Base-by-base conservation (phyloP, 2,888 invertebrate species). In the Scaptomyza reducta region DNA sequence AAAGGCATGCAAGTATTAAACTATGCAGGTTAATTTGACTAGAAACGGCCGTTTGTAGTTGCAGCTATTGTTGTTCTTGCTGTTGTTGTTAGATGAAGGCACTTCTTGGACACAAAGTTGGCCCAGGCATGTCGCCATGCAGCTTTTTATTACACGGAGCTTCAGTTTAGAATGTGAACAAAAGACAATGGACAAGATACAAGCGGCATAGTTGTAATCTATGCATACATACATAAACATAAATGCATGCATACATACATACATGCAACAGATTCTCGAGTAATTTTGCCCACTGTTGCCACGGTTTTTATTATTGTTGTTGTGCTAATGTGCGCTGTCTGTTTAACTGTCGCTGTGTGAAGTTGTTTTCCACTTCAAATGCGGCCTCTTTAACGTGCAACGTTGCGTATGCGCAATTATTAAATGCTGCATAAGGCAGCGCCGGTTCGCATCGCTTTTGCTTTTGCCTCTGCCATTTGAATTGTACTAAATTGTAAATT, bases 1-100 rank as follows among this genome's bases (percentile, higher is more conserved):
- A 74, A 66, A 67, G 47, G 64, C 75, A 70, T 71, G 67, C 67
- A 66, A 69, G 58, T 70, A 81, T 81, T 77, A 79, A 79, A 79
- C 87, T 87, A 87, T 87, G 79, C 72, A 84, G 79, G 81, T 87
- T 85, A 85, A 85, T 85, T 85, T 77, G 79, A 77, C 87, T 85
- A 68, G 70, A 76, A 78, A 70, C 67, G 70, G 70, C 60, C 68
- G 59, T 70, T 77, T 74, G 47, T 33, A 55, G 38, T 47, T 50
- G 14, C 22, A 29, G 40, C 41, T 55, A 47, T 16, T 44, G 27
- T 55, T 44, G 25, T 53, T 61, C 63, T 16, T 44, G 33, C 51
- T 44, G 29, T 53, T 61, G 65, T 50, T 64, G 42, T 53, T 65
- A 59, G 73, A 70, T 79, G 75, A 79, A 70, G 67, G 67, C 55